These are phyloP conservation scores for Naja naja DNA, from an alignment of 2,113 vertebrate species.

Conservation along the genomic window DNA sequence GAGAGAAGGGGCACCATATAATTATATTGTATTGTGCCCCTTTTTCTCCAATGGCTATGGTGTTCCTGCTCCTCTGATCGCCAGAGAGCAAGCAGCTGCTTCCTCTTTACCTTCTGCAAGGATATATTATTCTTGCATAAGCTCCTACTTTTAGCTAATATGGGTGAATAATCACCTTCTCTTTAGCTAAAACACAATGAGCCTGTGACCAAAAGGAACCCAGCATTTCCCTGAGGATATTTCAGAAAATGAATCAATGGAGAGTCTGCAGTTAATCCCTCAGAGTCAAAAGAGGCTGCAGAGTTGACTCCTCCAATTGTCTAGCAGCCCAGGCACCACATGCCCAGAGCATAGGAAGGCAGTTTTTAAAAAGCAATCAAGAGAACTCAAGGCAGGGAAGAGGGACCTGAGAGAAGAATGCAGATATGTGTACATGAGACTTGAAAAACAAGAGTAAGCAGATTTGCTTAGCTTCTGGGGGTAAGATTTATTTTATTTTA, in stretches of 20 bases:
- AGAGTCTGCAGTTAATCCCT: not conserved
- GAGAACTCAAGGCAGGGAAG: not conserved
- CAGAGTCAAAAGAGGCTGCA: not conserved
- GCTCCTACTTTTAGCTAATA: not conserved
- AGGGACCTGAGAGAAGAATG: not conserved
- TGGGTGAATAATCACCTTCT: not conserved
- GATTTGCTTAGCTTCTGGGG: not conserved
- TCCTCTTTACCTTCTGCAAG: conserved; percentile 40
- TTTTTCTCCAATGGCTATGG: too few species aligned
- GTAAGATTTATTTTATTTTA: too few species aligned
- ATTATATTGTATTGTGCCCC: too few species aligned
- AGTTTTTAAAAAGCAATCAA: not conserved
- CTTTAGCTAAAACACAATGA: not conserved
- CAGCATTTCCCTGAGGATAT: accelerated
- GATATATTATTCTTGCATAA: conserved; percentile 19
- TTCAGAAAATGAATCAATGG: not conserved
- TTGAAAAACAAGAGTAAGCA: not conserved
- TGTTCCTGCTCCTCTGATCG: not conserved
- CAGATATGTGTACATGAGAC: not conserved
- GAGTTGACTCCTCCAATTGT: not conserved
- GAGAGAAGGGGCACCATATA: too few species aligned
- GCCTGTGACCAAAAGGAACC: not conserved
- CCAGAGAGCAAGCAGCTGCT: not conserved
- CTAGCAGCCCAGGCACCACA: not conserved
- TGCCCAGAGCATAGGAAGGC: not conserved